These are phyloP conservation scores for Himalopsyche phryganea DNA, from an alignment of 1,140 invertebrate species.

Conservation along the genomic window DNA sequence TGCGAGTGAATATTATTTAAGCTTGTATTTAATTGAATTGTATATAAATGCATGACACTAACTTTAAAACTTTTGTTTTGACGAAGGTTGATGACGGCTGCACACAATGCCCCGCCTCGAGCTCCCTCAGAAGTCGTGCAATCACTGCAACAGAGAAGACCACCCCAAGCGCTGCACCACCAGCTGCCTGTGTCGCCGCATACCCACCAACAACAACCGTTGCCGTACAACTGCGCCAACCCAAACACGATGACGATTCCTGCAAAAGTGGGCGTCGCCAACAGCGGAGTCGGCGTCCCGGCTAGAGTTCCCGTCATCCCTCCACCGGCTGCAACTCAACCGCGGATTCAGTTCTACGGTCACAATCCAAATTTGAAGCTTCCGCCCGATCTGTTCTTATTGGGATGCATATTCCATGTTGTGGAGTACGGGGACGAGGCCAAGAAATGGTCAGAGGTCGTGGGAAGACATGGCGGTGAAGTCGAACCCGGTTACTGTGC, in stretches of 20 bases:
- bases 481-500: conserved; percentile 79
- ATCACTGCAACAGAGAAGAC: conserved; percentile 37
- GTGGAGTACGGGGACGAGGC: conserved; percentile 63
- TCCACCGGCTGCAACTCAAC: conserved; percentile 53
- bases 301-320: conserved; percentile 11
- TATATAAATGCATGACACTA: no score
- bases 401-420: conserved; percentile 90
- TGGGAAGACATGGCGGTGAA: conserved; percentile 85
- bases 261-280: not conserved
- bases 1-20: no score
- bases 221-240: no score
- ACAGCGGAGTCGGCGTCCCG: not conserved
- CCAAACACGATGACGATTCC: no score
- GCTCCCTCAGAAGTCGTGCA: conserved; percentile 44
- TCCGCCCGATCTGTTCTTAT: conserved; percentile 80
- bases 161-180: conserved; percentile 19
- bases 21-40: no score
- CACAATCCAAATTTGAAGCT: conserved; percentile 84
- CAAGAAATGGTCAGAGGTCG: conserved; percentile 76
- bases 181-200: conserved; percentile 20
- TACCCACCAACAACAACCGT: conserved; percentile 4
- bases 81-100: conserved; percentile 71
- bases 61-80: no score
- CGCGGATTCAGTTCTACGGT: conserved; percentile 74
- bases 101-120: conserved; percentile 62